Conservation (phyloP, 2,113 vertebrate species). For the Galbula dea region DNA sequence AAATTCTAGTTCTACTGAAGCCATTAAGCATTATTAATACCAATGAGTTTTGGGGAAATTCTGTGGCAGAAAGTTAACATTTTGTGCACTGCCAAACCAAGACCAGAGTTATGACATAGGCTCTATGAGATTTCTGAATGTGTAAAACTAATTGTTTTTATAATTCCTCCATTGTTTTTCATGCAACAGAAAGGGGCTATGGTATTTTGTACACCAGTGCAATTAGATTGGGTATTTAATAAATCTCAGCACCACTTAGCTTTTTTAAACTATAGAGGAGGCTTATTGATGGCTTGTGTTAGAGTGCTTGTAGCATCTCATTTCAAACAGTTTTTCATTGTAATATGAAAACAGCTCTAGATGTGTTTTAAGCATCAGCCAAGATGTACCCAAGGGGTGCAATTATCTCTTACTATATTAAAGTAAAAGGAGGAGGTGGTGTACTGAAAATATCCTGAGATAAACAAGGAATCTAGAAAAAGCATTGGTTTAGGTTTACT, state of each 20-base stretch:
- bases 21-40: background rate
- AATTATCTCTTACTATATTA: slow-evolving; percentile 29
- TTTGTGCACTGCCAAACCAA: background rate
- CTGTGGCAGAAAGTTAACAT: background rate
- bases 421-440: background rate
- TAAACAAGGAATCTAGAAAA: slow-evolving; percentile 3
- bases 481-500: background rate
- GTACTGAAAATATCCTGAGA: background rate
- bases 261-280: background rate
- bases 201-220: background rate
- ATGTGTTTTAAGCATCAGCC: background rate
- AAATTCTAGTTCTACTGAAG: background rate
- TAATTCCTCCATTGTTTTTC: background rate
- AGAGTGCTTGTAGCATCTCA: background rate
- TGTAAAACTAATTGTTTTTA: background rate
- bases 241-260: background rate
- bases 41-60: background rate
- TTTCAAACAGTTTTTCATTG: background rate
- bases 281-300: background rate
- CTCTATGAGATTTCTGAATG: background rate
- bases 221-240: background rate
- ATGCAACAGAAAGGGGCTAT: background rate
- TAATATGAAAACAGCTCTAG: background rate
- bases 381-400: background rate
- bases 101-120: background rate